Evolutionary conservation across 2,888 invertebrate genomes (phyloP), one percentile per base, ranked within the genome.

Genomic region (Morpho deidamia): DNA sequence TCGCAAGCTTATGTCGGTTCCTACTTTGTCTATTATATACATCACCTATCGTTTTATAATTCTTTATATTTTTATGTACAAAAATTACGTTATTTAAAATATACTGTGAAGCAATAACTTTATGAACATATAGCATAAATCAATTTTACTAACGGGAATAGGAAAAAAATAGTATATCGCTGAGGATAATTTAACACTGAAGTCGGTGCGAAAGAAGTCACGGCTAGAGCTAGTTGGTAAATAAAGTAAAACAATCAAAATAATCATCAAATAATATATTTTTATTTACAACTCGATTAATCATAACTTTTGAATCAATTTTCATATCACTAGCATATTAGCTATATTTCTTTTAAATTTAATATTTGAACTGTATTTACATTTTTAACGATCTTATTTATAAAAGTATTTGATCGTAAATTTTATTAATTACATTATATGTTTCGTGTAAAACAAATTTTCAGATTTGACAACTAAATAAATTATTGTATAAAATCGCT

Each of bases 241-340:
- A 11, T 10, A 9, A 47, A 40, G 12, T 40, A 54, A 53, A 54
- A 53, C 61, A 69, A 65, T 66, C 66, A 53, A 63, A 58, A 66
- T 76, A 67, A 74, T 80, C 77, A 72, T 82, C 79, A 86, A 85
- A 86, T 86, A 83, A 83, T 86, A 86, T 87, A 84, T 83, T 85
- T 70, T 84, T 87, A 88, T 87, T 83, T 88, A 87, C 87, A 86
- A 70, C 74, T 83, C 78, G 77, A 81, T 81, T 83, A 81, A 66
- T 71, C 65, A 76, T 78, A 74, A 75, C 72, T 78, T 79, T 78
- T 76, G 74, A 76, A 76, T 78, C 75, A 65, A 65, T 61, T 67
- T 66, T 67, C 55, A 64, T 69, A 69, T 62, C 63, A 64, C 68
- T 69, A 70, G 65, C 66, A 61, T 66, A 68, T 63, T 63, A 60